Percentiles rank a stretch among this genome's conserved stretches.
Conservation (phyloP, 1,140 invertebrate species). For the Drosophila pseudoobscura region DNA sequence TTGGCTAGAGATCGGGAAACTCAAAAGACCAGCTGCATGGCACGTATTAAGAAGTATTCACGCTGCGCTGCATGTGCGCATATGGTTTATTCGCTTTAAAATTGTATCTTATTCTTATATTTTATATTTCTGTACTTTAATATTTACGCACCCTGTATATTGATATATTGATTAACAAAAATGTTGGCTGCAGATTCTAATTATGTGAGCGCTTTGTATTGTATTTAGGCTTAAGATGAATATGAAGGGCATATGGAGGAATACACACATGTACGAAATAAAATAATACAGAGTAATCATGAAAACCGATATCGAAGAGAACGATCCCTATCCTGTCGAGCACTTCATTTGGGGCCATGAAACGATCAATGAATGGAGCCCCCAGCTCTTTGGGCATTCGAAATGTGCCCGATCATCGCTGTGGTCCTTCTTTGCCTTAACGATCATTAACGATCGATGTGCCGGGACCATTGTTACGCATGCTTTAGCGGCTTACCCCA, state of each 20-base stretch:
- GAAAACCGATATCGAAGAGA: constrained; percentile 47
- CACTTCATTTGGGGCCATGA: constrained; percentile 74
- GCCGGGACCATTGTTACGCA: constrained; percentile 64
- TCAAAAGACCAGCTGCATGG: constrained; percentile 2
- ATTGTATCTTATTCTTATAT: constrained; percentile 60
- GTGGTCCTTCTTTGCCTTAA: constrained; percentile 64
- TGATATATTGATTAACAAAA: constrained; percentile 59
- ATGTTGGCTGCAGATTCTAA: constrained; percentile 60
- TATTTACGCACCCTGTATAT: constrained; percentile 74
- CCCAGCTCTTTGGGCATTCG: constrained; percentile 42
- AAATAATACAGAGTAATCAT: constrained; percentile 59
- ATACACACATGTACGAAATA: constrained; percentile 61
- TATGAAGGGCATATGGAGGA: constrained; percentile 35
- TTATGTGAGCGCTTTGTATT: constrained; percentile 66
- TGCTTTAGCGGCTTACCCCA: constrained; percentile 72
- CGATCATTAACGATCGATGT: constrained; percentile 79
- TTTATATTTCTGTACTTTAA: constrained; percentile 58
- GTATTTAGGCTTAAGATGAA: constrained; percentile 67
- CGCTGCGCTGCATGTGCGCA: constrained; percentile 33
- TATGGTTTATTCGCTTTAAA: constrained; percentile 71
- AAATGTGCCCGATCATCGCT: constrained; percentile 64
- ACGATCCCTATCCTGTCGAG: constrained; percentile 52
- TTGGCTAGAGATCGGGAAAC: constrained; percentile 48
- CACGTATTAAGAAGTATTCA: constrained; percentile 58
- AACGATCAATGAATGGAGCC: constrained; percentile 76